Evolutionary conservation across 2,797 vertebrate species (phyloP).

Genomic region (Lophotriccus pileatus): DNA sequence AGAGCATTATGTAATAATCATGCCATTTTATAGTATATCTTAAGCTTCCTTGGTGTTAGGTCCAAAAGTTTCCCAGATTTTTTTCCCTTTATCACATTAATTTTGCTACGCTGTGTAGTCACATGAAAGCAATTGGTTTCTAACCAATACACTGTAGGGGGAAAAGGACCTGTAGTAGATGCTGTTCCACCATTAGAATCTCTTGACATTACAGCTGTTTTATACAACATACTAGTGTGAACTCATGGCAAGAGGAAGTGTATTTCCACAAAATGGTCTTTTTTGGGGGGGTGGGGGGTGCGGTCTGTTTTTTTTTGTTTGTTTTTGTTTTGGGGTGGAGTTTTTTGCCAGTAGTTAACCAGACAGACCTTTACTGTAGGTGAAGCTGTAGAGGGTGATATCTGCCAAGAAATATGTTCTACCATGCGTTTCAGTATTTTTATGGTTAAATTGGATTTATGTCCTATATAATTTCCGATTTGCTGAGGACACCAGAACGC

Average conservation of each 20-base stretch:
- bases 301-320: too few species aligned
- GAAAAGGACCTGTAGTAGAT: background rate
- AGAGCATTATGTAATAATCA: background rate
- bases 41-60: background rate
- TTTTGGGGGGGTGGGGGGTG: too few species aligned
- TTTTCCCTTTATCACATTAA: background rate
- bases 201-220: background rate
- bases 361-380: background rate
- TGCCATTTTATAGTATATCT: background rate
- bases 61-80: background rate
- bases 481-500: background rate
- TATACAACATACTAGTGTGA: background rate
- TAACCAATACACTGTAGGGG: background rate
- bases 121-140: background rate
- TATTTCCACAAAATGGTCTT: background rate
- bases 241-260: background rate
- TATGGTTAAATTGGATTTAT: background rate
- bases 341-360: background rate
- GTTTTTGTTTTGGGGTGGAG: background rate
- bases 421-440: background rate
- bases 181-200: background rate
- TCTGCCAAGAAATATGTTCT: background rate
- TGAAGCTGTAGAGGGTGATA: background rate
- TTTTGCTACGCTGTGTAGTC: background rate
- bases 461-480: background rate